Base-by-base conservation (phyloP, 2,888 invertebrate genomes). In the Papilio protenor region DNA sequence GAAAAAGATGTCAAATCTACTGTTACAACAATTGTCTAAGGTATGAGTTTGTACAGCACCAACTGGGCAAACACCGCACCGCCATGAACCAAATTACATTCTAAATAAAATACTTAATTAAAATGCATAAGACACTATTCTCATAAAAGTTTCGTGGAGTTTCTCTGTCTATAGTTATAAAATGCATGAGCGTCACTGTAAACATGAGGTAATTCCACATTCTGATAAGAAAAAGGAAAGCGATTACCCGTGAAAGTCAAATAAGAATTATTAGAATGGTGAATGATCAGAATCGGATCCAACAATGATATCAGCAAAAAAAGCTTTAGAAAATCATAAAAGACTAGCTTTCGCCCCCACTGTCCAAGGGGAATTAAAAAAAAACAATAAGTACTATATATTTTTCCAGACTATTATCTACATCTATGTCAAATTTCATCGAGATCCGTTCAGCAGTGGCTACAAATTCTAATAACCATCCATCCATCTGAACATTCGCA, bases 31-130 rank as follows among this genome's bases (percentile, higher is more conserved):
- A 88, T 89, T 88, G 89, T 86, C 86, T 84, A 84, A 88, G 86
- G 84, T 78, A 76, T 80, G 80, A 82, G 82, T 84, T 84, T 83
- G 78, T 79, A 76, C 80, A 61, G 74, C 81, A 82, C 82, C 92
- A 92, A 87, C 92, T 93, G 92, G 80, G 85, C 87, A 92, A 93
- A 93, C 86, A 91, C 88, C 79, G 80, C 83, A 84, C 84, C 86
- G 84, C 90, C 90, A 87, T 92, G 91, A 89, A 91, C 92, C 87
- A 92, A 92, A 91, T 92, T 90, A 89, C 87, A 87, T 83, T 83
- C 86, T 84, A 89, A 89, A 88, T 85, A 87, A 84, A 86, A 81
- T 82, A 86, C 87, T 85, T 45, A 87, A 88, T 88, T 89, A 86
- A 85, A 87, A 84, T 85, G 83, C 82, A 82, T 74, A 76, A 82